phyloP scores from a whole-genome alignment of 2,113 vertebrate species.

The Burhinus oedicnemus region DNA sequence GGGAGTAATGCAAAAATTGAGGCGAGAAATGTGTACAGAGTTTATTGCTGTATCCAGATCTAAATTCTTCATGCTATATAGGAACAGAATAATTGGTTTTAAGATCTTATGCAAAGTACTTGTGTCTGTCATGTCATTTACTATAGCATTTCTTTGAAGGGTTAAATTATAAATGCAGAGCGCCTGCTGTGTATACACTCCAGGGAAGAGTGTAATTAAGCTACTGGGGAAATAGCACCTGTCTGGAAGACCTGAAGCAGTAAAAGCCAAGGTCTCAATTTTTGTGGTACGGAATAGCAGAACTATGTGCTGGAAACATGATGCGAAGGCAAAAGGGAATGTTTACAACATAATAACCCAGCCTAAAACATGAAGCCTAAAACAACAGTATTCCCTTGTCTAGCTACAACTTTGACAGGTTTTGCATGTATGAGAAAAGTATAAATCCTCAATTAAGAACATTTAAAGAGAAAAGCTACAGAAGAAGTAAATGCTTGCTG shows the following conservation, averaged over 20 bases:
- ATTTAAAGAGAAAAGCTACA: neutral
- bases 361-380: neutral
- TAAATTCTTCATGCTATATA: neutral
- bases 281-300: neutral
- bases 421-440: neutral
- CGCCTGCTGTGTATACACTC: neutral
- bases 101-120: neutral
- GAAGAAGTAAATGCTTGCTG: neutral
- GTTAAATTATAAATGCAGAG: neutral
- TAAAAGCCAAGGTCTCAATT: neutral
- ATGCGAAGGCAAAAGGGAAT: neutral
- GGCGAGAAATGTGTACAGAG: neutral
- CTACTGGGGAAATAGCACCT: neutral
- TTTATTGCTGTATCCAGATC: neutral
- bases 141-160: neutral
- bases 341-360: neutral
- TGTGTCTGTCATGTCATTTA: neutral
- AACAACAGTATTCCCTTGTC: neutral
- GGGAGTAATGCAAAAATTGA: neutral
- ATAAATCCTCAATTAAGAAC: neutral
- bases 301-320: accelerated
- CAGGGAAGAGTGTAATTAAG: neutral
- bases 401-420: neutral
- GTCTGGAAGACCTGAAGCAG: neutral
- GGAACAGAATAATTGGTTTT: neutral